Conservation (phyloP, 2,888 invertebrate species). For the Nematopogon swammerdamellus region DNA sequence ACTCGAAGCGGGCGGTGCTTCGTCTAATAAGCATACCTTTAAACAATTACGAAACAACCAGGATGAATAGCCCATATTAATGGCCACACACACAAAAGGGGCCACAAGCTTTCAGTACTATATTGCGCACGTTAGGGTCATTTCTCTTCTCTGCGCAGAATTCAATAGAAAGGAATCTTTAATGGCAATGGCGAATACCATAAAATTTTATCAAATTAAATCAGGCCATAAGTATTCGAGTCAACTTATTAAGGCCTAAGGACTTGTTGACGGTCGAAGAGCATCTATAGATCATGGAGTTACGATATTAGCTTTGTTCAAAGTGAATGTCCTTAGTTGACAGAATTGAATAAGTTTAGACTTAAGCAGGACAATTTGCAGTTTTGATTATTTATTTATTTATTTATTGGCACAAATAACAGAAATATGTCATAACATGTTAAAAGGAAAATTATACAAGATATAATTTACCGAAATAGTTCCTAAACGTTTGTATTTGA, state of each 20-base stretch:
- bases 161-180: background rate
- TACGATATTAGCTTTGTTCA: background rate
- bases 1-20: background rate
- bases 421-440: too few relatives aligned
- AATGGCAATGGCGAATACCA: background rate
- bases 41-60: background rate
- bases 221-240: background rate
- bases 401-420: too few relatives aligned
- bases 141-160: background rate
- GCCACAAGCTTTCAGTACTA: background rate
- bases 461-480: too few relatives aligned
- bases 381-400: too few relatives aligned
- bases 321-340: background rate
- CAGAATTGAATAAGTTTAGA: too few relatives aligned
- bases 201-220: background rate
- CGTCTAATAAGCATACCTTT: background rate
- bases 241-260: background rate
- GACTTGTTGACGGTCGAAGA: background rate
- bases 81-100: background rate
- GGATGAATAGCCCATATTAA: background rate
- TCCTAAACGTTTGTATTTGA: too few relatives aligned
- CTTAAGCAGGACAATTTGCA: too few relatives aligned
- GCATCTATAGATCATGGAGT: background rate
- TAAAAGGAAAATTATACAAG: too few relatives aligned
- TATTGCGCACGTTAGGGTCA: background rate